Percentiles rank a stretch among this genome's conserved stretches.
phyloP scores from a whole-genome alignment of 2,888 invertebrate genomes.

The Meta bourneti region DNA sequence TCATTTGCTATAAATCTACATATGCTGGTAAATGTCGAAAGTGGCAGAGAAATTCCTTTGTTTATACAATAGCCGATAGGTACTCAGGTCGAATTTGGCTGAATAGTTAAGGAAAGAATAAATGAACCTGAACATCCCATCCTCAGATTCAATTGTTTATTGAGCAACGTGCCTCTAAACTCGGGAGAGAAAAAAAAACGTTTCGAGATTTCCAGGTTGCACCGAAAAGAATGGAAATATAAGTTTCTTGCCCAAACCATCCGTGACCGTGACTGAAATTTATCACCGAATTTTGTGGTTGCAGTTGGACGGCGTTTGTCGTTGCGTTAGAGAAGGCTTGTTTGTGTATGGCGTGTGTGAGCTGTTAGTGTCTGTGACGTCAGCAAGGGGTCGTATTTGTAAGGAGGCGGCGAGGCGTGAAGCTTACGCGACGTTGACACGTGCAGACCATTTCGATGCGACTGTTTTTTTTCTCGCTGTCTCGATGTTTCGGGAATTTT shows the following conservation, averaged over 20 bases:
- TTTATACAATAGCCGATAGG: no score
- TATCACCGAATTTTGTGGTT: constrained; percentile 7
- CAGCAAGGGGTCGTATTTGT: constrained; percentile 35
- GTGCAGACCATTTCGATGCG: not conserved
- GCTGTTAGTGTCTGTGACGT: constrained; percentile 27
- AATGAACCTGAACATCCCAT: not conserved
- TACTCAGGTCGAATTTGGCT: no score
- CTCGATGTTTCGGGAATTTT: no score
- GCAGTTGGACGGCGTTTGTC: not conserved
- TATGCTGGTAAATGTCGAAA: no score
- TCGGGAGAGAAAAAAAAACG: not conserved
- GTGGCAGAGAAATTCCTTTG: no score
- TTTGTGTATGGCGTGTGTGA: constrained; percentile 18
- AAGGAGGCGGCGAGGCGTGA: constrained; percentile 26
- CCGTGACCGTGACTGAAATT: constrained; percentile 34
- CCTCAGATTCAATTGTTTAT: constrained; percentile 37
- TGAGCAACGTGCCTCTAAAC: constrained; percentile 15
- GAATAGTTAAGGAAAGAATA: no score
- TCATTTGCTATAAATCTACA: no score
- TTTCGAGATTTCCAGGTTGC: constrained; percentile 43
- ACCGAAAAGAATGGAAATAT: constrained; percentile 40
- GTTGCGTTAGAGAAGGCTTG: constrained; percentile 3
- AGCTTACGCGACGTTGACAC: constrained; percentile 13
- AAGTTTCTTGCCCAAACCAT: constrained; percentile 40
- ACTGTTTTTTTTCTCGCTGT: no score